Evolutionary conservation across 2,888 invertebrate genomes (phyloP).

Genomic region (Apotomis capreana): DNA sequence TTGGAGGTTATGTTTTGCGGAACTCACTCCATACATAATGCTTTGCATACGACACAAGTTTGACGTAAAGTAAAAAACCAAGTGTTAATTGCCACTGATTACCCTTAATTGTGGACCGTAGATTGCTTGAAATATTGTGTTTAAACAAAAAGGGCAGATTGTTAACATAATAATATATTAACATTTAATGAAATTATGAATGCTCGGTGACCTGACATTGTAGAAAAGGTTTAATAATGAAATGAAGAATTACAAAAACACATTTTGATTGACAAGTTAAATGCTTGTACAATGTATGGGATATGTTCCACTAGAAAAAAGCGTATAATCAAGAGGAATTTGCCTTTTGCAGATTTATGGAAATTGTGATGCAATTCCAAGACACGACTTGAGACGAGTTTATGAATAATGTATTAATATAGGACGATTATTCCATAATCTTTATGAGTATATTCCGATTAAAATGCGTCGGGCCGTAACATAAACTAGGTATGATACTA

Average conservation of each 20-base stretch:
- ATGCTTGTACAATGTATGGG: background rate
- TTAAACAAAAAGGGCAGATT: conserved; percentile 40
- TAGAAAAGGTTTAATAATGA: conserved; percentile 7
- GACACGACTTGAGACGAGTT: conserved; percentile 50
- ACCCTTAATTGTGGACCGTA: conserved; percentile 37
- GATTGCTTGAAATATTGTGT: conserved; percentile 37
- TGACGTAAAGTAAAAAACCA: conserved; percentile 26
- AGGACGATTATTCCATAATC: conserved; percentile 51
- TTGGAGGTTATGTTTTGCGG: conserved; percentile 8
- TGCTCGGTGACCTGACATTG: conserved; percentile 27
- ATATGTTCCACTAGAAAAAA: conserved; percentile 1
- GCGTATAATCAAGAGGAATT: conserved; percentile 19
- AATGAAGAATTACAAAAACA: background rate
- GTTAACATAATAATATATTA: conserved; percentile 37
- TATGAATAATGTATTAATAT: conserved; percentile 54
- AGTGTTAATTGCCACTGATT: conserved; percentile 41
- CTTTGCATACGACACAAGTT: conserved; percentile 22
- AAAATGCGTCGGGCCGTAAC: conserved; percentile 46
- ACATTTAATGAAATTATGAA: conserved; percentile 27
- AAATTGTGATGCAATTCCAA: conserved; percentile 40
- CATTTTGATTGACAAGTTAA: conserved; percentile 8
- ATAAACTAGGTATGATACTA: conserved; percentile 36
- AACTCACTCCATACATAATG: conserved; percentile 17
- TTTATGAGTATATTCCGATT: conserved; percentile 51
- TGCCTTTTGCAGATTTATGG: conserved; percentile 25